Evolutionary conservation across 2,113 vertebrate species (phyloP).

Genomic region (Lamprotornis superbus): DNA sequence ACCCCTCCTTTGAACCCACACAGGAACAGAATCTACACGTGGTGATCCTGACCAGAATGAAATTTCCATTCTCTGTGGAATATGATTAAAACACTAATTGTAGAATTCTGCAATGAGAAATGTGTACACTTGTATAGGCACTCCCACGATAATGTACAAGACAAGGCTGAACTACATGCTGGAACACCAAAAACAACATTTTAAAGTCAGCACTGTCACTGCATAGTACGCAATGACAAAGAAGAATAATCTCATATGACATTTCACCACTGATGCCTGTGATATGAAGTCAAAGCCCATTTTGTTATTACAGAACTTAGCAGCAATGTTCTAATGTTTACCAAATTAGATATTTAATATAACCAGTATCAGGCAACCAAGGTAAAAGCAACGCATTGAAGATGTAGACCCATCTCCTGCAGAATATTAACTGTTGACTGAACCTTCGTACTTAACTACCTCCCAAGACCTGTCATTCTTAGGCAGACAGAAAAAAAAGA

Average conservation of each 20-base stretch:
- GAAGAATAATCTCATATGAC: neutral
- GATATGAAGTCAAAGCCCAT: neutral
- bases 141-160: neutral
- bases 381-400: neutral
- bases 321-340: neutral
- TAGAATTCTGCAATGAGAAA: neutral
- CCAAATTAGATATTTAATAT: neutral
- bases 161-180: neutral
- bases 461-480: neutral
- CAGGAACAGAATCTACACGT: neutral
- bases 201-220: neutral
- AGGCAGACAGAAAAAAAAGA: neutral
- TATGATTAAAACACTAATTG: neutral
- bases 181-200: neutral
- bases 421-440: neutral
- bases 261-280: neutral
- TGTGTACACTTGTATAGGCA: neutral
- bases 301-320: conserved; percentile 10
- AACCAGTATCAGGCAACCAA: neutral
- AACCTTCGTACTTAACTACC: neutral
- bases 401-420: neutral
- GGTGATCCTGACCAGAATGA: neutral
- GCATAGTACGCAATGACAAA: neutral
- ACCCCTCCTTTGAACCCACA: neutral
- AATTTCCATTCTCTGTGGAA: neutral